Evolutionary conservation across 2,797 vertebrate genomes (phyloP), one percentile per base, ranked within the genome.

Genomic region (Rhabdophis nuchalis): DNA sequence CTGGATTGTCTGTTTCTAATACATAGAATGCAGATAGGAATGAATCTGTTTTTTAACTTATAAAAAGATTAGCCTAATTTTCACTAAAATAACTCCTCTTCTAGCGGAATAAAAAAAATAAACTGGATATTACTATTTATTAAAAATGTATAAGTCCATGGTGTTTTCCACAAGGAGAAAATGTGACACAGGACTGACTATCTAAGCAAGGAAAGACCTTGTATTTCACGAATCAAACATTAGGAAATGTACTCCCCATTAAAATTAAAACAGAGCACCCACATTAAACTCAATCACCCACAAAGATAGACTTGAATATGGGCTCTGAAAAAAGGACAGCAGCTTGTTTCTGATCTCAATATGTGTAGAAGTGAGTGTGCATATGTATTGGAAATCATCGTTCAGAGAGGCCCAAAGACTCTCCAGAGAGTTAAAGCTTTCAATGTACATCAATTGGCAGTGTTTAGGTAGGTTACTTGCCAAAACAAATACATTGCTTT

Each of bases 401-500:
- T 56, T 7, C 54, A 58, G 16, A 58, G 27, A 77, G 50, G 23
- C 50, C 72, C 52, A 54, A 64, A 85, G 32, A 53, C 58, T 89
- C 88, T 72, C 60, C 52, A 68, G 25, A 23, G 52, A 56, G 68
- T 16, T 52, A 87, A 72, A 87, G 9, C 52, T 92, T 92, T 89
- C 57, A 36, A 13, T 58, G 27, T 57, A 92, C 41, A 88, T 88
- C 86, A 88, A n/a, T 56, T 88, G 29, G 13, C 46, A 36, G 29
- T 85, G 68, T 82, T 92, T 82, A 85, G n/a, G n/a, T 85, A 92
- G 11, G 52, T 54, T 82, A 54, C 54, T 82, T 92, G 54, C 54
- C 91, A 92, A 57, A 88, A 53, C 54, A 89, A 88, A 86, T 85
- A 53, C 72, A 85, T 13, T 52, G 58, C 57, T 92, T 92, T 54